Conservation (phyloP, 35 echinoderm and acorn worm genomes). For the Apostichopus japonicus region DNA sequence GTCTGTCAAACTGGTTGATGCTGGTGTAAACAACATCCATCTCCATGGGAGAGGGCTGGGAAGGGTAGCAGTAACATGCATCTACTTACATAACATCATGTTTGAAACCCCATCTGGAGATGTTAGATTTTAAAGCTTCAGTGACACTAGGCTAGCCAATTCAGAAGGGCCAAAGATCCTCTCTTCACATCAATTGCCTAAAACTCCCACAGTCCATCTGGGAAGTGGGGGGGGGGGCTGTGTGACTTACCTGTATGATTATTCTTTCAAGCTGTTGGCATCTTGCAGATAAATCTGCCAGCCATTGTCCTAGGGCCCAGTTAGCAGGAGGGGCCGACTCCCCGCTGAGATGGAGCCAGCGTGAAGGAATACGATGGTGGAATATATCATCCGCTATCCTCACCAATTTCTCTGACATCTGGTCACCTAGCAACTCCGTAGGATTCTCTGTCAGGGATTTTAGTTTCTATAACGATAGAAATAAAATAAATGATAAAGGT, state of each 20-base stretch:
- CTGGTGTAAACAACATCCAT: too few species aligned
- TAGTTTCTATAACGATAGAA: slow-evolving; percentile 68
- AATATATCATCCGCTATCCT: slow-evolving; percentile 86
- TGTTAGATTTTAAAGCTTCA: too few species aligned
- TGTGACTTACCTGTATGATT: slow-evolving; percentile 68
- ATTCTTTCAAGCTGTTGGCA: slow-evolving; percentile 97
- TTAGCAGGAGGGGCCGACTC: slow-evolving; percentile 94
- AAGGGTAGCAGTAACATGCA: too few species aligned
- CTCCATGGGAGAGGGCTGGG: too few species aligned
- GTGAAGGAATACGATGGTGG: slow-evolving; percentile 80
- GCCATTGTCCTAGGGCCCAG: slow-evolving; percentile 89
- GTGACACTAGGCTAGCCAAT: too few species aligned
- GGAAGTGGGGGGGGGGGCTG: too few species aligned
- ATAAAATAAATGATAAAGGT: neutral
- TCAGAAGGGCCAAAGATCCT: too few species aligned
- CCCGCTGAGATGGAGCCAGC: slow-evolving; percentile 84
- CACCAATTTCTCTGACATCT: slow-evolving; percentile 86
- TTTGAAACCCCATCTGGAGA: too few species aligned
- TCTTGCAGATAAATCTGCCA: slow-evolving; percentile 76
- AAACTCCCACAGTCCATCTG: too few species aligned
- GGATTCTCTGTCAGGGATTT: slow-evolving; percentile 92
- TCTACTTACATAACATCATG: too few species aligned
- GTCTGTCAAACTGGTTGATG: too few species aligned
- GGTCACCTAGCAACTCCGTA: slow-evolving; percentile 86
- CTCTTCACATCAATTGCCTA: too few species aligned